phyloP scores from a whole-genome alignment of 2,797 vertebrate genomes.

The Manis crassicaudata region DNA sequence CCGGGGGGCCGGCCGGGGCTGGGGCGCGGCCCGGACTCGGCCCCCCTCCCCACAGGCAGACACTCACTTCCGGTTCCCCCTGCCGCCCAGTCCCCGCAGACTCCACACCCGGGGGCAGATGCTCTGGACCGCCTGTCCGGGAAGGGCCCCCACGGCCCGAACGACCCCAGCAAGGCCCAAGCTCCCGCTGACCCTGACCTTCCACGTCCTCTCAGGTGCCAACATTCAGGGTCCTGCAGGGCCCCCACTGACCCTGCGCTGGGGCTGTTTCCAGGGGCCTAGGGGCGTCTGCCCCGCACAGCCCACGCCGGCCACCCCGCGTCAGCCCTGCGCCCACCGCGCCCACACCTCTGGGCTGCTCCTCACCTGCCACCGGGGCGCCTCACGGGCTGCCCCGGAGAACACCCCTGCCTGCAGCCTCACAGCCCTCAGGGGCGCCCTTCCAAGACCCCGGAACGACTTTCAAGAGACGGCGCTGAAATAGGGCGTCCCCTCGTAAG shows the following conservation, averaged over 20 bases:
- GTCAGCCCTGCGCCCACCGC: neutral
- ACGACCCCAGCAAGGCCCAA: neutral
- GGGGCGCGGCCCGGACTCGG: neutral
- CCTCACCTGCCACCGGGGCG: neutral
- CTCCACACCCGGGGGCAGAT: accelerated
- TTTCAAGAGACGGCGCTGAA: neutral
- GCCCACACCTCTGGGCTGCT: neutral
- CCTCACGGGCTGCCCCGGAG: neutral
- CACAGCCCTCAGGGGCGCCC: neutral
- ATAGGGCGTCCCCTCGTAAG: neutral
- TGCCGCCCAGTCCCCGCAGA: neutral
- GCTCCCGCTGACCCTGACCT: neutral
- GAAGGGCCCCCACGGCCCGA: neutral
- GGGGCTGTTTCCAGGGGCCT: neutral
- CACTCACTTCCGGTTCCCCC: neutral
- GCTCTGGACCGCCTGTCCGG: neutral
- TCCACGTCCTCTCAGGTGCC: too few relatives aligned
- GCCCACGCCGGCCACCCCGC: neutral
- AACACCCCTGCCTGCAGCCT: neutral
- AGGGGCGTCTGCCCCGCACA: neutral
- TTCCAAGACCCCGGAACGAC: neutral
- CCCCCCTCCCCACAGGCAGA: neutral
- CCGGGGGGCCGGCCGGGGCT: neutral
- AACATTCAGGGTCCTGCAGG: neutral
- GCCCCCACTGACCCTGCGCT: neutral